Conservation (phyloP, 2,888 invertebrate genomes). For the Himalopsyche kuldschensis region DNA sequence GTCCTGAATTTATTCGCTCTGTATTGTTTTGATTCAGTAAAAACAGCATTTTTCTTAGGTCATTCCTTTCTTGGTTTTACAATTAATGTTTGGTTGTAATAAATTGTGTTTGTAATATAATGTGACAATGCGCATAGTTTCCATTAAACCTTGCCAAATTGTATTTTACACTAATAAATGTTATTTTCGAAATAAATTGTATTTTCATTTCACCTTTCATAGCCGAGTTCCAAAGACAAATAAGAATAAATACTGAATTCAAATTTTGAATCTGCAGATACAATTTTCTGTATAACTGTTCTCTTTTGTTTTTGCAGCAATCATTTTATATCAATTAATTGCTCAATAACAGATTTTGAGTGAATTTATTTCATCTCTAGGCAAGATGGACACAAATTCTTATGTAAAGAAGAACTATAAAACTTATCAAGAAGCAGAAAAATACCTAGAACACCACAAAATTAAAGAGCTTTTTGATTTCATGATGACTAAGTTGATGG, state of each 20-base stretch:
- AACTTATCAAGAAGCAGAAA: background rate
- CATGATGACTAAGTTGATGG: constrained; percentile 6
- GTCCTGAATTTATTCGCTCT: background rate
- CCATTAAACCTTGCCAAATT: constrained; percentile 32
- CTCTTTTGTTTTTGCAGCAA: no score
- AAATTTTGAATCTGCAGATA: no score
- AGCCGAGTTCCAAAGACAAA: no score
- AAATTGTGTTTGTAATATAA: constrained; percentile 19
- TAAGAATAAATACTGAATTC: no score
- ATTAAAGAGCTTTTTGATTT: constrained; percentile 19
- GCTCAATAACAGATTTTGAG: no score
- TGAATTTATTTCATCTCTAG: no score
- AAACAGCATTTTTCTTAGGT: constrained; percentile 22
- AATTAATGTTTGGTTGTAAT: constrained; percentile 9
- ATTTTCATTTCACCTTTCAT: background rate
- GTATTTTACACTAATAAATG: constrained; percentile 31
- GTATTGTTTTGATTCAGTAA: background rate
- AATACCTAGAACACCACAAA: constrained; percentile 12
- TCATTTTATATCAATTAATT: no score
- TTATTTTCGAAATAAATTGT: constrained; percentile 2
- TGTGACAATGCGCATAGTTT: constrained; percentile 25
- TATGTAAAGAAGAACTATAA: background rate
- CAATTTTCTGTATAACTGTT: no score
- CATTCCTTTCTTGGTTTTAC: constrained; percentile 22
- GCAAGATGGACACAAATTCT: background rate